These are phyloP conservation scores for Acridotheres tristis DNA, from an alignment of 2,797 vertebrate genomes.

Conservation along the genomic window DNA sequence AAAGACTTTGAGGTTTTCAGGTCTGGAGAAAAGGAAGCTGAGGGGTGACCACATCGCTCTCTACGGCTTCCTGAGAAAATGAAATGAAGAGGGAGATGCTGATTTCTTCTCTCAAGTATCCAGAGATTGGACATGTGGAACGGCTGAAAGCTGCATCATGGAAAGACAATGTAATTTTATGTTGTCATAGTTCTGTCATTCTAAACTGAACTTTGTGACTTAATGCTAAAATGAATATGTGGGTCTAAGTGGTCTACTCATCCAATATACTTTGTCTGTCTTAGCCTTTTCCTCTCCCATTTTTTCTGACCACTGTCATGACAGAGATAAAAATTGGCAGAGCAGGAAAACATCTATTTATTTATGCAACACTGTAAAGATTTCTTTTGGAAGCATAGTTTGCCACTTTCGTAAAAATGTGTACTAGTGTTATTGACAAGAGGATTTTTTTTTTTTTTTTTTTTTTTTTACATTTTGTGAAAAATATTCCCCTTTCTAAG, in stretches of 20 bases:
- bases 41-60: rapidly evolving
- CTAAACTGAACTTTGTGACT: not conserved
- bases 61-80: not conserved
- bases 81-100: not conserved
- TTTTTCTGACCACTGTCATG: not conserved
- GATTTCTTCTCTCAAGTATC: not conserved
- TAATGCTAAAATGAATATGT: not conserved
- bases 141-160: not conserved
- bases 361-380: not conserved
- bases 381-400: not conserved
- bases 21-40: not conserved
- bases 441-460: not conserved
- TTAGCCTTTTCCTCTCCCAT: not conserved
- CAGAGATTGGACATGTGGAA: not conserved
- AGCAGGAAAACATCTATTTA: not conserved
- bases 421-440: not conserved
- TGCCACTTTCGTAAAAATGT: not conserved
- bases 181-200: not conserved
- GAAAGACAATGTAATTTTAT: not conserved
- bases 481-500: not conserved
- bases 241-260: not conserved
- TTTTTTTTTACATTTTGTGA: not conserved
- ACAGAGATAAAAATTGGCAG: not conserved
- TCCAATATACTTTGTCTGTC: not conserved
- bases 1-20: not conserved